A percentile compares a stretch with the other conserved stretches of the same genome.
Conservation (phyloP, 2,888 invertebrate species). For the Ochropleura plecta region DNA sequence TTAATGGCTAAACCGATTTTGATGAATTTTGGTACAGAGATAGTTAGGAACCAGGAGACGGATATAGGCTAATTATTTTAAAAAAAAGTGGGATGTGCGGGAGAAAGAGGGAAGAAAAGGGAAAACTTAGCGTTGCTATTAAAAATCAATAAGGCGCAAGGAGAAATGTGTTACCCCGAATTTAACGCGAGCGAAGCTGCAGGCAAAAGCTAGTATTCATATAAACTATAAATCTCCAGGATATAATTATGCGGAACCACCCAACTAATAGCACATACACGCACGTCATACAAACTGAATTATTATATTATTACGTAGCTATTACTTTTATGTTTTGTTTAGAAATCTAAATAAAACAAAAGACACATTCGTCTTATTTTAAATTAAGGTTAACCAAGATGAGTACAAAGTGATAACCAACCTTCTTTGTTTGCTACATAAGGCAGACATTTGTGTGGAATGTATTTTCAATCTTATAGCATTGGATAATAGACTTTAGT, state of each 20-base stretch:
- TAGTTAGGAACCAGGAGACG: no score
- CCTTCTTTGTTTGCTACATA: neutral
- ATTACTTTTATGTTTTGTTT: conserved; percentile 45
- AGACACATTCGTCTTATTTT: conserved; percentile 57
- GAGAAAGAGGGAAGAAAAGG: no score
- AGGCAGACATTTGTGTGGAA: conserved; percentile 25
- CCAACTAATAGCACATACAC: neutral
- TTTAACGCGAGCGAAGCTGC: no score
- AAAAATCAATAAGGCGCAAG: no score
- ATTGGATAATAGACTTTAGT: conserved; percentile 8
- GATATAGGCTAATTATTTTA: no score
- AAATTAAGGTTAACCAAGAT: conserved; percentile 60
- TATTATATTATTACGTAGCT: conserved; percentile 41
- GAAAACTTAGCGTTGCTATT: no score
- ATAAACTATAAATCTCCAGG: neutral
- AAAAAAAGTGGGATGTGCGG: no score
- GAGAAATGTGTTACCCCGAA: no score
- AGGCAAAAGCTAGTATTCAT: no score
- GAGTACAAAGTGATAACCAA: conserved; percentile 29
- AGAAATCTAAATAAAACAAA: conserved; percentile 75
- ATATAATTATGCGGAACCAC: conserved; percentile 21
- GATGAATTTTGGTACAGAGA: no score
- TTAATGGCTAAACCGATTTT: no score
- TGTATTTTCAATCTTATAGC: neutral
- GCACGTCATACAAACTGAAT: conserved; percentile 27